These are phyloP conservation scores for Tachysurus fulvidraco DNA, from an alignment of 2,113 vertebrate genomes.

Conservation along the genomic window DNA sequence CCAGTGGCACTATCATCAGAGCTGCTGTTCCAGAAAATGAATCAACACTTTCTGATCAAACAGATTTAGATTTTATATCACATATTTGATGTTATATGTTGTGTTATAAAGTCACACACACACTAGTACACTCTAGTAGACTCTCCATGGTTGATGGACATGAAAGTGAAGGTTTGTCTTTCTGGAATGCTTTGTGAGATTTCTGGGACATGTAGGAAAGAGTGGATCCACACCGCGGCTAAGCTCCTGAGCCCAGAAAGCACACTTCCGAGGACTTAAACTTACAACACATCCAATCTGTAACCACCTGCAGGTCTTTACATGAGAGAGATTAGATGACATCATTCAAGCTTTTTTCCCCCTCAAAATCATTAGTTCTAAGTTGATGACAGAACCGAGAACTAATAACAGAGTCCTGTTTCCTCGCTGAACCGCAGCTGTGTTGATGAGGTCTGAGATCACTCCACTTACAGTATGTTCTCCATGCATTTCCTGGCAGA, in stretches of 20 bases:
- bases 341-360: neutral
- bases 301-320: constrained; percentile 12
- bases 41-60: neutral
- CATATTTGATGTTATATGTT: neutral
- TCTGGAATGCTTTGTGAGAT: constrained; percentile 28
- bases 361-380: neutral
- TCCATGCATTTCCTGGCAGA: constrained; percentile 9
- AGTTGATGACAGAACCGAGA: neutral
- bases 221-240: neutral
- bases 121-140: neutral
- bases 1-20: neutral
- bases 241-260: constrained; percentile 1
- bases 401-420: neutral
- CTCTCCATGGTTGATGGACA: neutral
- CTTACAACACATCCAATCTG: neutral
- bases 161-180: constrained; percentile 16
- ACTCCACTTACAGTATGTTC: neutral
- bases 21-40: neutral
- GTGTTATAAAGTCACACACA: neutral
- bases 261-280: neutral
- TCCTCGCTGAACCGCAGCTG: constrained; percentile 15
- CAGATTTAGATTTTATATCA: neutral
- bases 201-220: constrained; percentile 6
- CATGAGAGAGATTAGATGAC: neutral
- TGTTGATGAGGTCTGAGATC: constrained; percentile 26